Evolutionary conservation across 2,113 vertebrate species (phyloP), one percentile per base, ranked within the genome.

Genomic region (Paedocypris sp.): DNA sequence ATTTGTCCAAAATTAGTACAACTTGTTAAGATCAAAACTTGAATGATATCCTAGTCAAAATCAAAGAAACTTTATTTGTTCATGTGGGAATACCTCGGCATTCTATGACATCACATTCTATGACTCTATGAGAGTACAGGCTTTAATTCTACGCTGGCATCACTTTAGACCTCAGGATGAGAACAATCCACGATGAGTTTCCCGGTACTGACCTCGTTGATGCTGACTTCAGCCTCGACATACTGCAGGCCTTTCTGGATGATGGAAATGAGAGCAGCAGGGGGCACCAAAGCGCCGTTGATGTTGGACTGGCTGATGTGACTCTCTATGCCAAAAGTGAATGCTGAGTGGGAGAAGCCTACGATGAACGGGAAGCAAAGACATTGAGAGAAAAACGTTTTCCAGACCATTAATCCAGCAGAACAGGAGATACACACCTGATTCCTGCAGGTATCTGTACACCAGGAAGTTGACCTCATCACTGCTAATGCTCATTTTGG

Each of bases 401-500:
- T 15, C 8, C 20, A 46, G 11, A 4, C 2, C 20, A 23, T 46
- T 46, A 15, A 3, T 28, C 4, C 12, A 16, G 20, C 23, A 13
- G 11, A 57, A 6, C 10, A 32, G 3, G 23, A 29, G 8, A 42
- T 19, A 56, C 52, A 41, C 9, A 98, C 94, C 94, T 82, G 94
- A 98, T 88, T 98, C 94, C 86, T 98, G 94, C 77, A 98, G 90
- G 84, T 97, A 97, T 92, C 94, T 92, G 92, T 97, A 98, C 87
- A 98, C 94, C 90, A 97, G 85, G 87, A 98, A 98, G 87, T 98
- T 98, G 89, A 98, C 94, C 89, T 98, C 94, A 98, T 98, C 94
- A 88, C 94, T 98, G 92, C 93, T 98, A 89, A 98, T 91, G 91
- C 94, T 98, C 94, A 98, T 98, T 89, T 96, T 98, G 94, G 93